Evolutionary conservation across 2,797 vertebrate species (phyloP).

Genomic region (Megaceryle alcyon): DNA sequence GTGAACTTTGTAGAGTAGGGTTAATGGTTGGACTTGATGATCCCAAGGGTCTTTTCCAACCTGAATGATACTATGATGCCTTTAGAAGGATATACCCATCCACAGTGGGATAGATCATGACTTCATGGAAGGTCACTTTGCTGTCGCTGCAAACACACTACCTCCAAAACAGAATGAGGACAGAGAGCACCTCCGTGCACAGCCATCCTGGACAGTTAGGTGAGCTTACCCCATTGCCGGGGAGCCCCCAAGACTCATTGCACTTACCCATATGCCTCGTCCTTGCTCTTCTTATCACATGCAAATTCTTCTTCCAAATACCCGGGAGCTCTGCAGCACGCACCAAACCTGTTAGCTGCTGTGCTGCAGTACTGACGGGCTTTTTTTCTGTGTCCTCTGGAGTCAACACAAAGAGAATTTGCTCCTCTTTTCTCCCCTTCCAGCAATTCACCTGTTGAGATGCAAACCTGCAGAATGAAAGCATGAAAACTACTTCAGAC

Average conservation of each 20-base stretch:
- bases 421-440: background rate
- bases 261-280: background rate
- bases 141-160: rapidly evolving
- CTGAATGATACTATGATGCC: too few relatives aligned
- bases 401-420: background rate
- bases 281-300: background rate
- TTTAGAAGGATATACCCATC: background rate
- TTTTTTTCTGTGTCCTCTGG: background rate
- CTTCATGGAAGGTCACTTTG: background rate
- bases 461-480: background rate
- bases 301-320: background rate
- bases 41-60: too few relatives aligned
- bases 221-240: background rate
- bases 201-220: background rate
- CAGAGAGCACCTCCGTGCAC: background rate
- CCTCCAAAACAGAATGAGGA: background rate
- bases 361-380: background rate
- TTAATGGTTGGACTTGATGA: too few relatives aligned
- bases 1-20: too few relatives aligned
- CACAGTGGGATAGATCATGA: background rate
- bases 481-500: background rate
- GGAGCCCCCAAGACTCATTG: rapidly evolving
- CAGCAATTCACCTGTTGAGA: background rate
- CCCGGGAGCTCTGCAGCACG: background rate
- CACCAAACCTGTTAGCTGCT: background rate